Conservation (phyloP, 2,113 vertebrate species). For the Ptyas mucosa region DNA sequence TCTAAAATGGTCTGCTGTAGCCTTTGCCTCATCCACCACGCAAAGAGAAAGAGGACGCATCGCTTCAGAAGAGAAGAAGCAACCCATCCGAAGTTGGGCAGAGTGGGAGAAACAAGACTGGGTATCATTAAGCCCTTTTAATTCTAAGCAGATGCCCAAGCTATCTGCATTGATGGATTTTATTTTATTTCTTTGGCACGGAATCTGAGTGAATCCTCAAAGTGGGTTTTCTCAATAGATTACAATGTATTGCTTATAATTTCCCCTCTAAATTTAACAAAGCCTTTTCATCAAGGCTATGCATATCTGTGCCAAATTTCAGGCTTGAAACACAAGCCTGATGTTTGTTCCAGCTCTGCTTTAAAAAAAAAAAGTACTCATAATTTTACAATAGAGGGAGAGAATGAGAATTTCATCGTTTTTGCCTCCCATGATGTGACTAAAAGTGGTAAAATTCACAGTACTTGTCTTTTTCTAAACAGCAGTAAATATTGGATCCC, state of each 20-base stretch:
- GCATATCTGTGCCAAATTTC: not conserved
- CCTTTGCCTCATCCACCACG: not conserved
- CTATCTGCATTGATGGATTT: conserved; percentile 6
- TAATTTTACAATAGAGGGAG: not conserved
- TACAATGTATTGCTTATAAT: conserved; percentile 20
- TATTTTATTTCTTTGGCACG: conserved; percentile 13
- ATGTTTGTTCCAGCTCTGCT: conserved; percentile 15
- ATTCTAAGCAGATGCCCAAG: conserved; percentile 14
- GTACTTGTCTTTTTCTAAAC: not conserved
- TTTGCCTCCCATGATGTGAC: not conserved
- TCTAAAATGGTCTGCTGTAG: not conserved
- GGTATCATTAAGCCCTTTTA: conserved; percentile 16
- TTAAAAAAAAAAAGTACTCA: not conserved
- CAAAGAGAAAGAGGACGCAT: not conserved
- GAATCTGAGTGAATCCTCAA: not conserved
- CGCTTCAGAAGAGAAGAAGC: not conserved
- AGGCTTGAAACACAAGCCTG: conserved; percentile 9
- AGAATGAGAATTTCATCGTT: not conserved
- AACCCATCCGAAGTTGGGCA: not conserved
- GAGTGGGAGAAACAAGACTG: not conserved
- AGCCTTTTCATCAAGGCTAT: not conserved
- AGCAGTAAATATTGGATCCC: not conserved
- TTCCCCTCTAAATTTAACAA: not conserved
- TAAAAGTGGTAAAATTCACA: not conserved
- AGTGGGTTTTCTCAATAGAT: conserved; percentile 23